Evolutionary conservation across 2,113 vertebrate species (phyloP).

Genomic region (Emydocephalus ijimae): DNA sequence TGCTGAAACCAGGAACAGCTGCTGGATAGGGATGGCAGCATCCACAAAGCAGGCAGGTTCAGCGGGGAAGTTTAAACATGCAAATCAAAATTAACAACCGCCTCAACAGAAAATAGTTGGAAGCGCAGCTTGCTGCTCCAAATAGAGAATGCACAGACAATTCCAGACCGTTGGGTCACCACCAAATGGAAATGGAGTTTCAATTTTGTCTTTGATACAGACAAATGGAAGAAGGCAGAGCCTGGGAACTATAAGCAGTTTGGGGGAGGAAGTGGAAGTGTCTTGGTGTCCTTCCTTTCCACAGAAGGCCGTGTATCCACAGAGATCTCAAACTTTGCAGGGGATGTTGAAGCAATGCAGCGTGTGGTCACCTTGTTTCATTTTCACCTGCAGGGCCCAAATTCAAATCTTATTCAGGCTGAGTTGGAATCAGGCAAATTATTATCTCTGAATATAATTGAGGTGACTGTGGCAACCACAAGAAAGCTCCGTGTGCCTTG

Average conservation of each 20-base stretch:
- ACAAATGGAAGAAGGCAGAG: not conserved
- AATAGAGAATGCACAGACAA: not conserved
- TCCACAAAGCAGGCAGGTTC: constrained; percentile 15
- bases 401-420: not conserved
- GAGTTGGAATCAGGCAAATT: not conserved
- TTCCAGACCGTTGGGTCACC: not conserved
- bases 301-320: not conserved
- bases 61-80: not conserved
- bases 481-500: not conserved
- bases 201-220: not conserved
- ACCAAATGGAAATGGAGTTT: not conserved
- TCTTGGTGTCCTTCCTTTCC: not conserved
- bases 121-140: not conserved
- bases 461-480: not conserved
- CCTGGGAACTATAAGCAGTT: not conserved
- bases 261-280: not conserved
- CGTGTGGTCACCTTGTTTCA: not conserved
- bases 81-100: not conserved
- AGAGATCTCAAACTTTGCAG: not conserved
- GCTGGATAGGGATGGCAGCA: not conserved
- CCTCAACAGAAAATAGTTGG: constrained; percentile 11
- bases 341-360: not conserved
- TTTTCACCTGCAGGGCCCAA: not conserved
- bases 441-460: not conserved
- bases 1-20: not conserved